Base-by-base conservation (phyloP, 2,797 vertebrate species). In the Coreius guichenoti region DNA sequence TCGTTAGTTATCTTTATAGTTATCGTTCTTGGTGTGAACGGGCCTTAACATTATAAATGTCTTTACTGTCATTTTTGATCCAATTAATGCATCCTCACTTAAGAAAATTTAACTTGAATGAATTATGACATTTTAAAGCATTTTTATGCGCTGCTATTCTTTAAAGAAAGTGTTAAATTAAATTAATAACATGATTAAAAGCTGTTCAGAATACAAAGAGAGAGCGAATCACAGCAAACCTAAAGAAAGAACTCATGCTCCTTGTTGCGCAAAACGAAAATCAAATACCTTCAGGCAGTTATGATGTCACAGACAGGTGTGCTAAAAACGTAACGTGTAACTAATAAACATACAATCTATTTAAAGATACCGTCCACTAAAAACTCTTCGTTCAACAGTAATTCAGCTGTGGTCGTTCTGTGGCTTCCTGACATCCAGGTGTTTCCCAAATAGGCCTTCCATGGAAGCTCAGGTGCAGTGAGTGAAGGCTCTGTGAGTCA, bases 341-440 rank as follows among this genome's bases (percentile, higher is more conserved):
- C n/a, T n/a, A 74, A 86, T 76, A 56, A 79, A 86, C 54, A 84
- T 77, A 63, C 43, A 72, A 47, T 29, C 9, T 16, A 76, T 49
- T 73, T 73, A 61, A 73, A 69, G 70, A 56, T 8, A 31, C 43
- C 31, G 19, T 43, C 19, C 58, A 31, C 65, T 81, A 54, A 45
- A 73, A 73, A 47, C 76, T 73, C 67, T 54, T 69, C 73, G 19
- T 74, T 84, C 39, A 73, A 80, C 82, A 72, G 26, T 63, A 80
- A 61, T 74, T 68, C 75, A 78, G 77, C 83, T 87, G 75, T 77
- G 74, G 82, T 81, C 13, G 12, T 81, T 82, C 61, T 63, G 87
- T 86, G 84, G 81, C 68, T 88, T 86, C 70, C 81, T 67, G 75
- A 69, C 77, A 73, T 67, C 81, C 87, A 89, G 84, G 84, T 82